A percentile compares a stretch with the other conserved stretches of the same genome.
These are phyloP conservation scores for Crypturellus tataupa DNA, from an alignment of 2,797 vertebrate genomes.

Conservation along the genomic window DNA sequence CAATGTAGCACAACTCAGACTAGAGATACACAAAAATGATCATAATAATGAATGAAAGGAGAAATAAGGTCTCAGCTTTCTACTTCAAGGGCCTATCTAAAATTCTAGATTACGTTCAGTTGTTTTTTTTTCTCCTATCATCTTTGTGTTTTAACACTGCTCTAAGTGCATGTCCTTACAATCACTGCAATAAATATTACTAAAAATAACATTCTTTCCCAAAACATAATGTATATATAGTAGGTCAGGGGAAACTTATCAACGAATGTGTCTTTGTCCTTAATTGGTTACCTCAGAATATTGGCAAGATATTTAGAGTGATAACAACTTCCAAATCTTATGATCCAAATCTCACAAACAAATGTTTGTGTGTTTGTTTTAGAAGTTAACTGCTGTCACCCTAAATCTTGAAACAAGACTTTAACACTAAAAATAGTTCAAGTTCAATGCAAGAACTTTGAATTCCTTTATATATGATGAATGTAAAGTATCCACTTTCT, in stretches of 20 bases:
- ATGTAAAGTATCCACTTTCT: not conserved
- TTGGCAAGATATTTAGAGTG: not conserved
- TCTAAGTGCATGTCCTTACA: not conserved
- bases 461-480: not conserved
- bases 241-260: not conserved
- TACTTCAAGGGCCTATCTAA: not conserved
- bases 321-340: not conserved
- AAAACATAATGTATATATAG: not conserved
- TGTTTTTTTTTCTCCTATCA: not conserved
- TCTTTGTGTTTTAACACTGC: not conserved
- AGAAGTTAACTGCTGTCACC: not conserved
- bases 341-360: too few relatives aligned
- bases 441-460: not conserved
- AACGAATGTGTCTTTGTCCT: not conserved
- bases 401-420: not conserved
- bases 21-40: not conserved
- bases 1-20: not conserved
- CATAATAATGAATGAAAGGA: not conserved
- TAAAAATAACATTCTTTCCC: not conserved
- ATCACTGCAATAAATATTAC: not conserved
- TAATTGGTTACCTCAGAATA: not conserved
- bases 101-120: fast-evolving
- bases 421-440: not conserved
- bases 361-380: not conserved
- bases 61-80: not conserved